phyloP scores from a whole-genome alignment of 2,888 invertebrate genomes.

The Catocala sponsa region DNA sequence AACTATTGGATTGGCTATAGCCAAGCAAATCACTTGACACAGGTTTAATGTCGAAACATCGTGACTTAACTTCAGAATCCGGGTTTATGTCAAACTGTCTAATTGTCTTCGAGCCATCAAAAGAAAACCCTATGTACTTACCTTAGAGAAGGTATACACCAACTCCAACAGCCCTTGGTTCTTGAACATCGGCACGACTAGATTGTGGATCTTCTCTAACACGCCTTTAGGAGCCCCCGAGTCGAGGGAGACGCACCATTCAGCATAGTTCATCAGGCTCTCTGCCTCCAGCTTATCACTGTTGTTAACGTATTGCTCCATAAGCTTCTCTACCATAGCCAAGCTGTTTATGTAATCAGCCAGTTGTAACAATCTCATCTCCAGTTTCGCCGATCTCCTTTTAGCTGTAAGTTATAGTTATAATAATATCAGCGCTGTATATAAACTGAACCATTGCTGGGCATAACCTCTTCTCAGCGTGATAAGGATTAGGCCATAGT shows the following conservation, averaged over 20 bases:
- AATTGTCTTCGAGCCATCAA: too few relatives aligned
- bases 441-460: too few relatives aligned
- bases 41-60: too few relatives aligned
- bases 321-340: conserved; percentile 28
- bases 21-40: too few relatives aligned
- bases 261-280: conserved; percentile 25
- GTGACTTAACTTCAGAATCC: too few relatives aligned
- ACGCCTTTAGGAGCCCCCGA: conserved; percentile 28
- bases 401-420: conserved; percentile 22
- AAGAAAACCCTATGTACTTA: too few relatives aligned
- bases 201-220: conserved; percentile 32
- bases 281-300: conserved; percentile 11
- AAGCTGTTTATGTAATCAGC: conserved; percentile 32
- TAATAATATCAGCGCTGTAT: too few relatives aligned
- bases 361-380: conserved; percentile 42
- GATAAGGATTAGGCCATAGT: too few relatives aligned
- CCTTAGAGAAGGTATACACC: background rate
- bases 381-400: conserved; percentile 25
- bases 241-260: conserved; percentile 44
- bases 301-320: conserved; percentile 19
- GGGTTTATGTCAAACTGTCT: too few relatives aligned
- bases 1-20: too few relatives aligned
- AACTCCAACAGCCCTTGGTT: conserved; percentile 35
- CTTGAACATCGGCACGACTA: conserved; percentile 38
- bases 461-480: too few relatives aligned